Percentiles rank a stretch among this genome's conserved stretches.
Conservation (phyloP, 2,113 vertebrate species). For the Sinocyclocheilus maitianheensis region DNA sequence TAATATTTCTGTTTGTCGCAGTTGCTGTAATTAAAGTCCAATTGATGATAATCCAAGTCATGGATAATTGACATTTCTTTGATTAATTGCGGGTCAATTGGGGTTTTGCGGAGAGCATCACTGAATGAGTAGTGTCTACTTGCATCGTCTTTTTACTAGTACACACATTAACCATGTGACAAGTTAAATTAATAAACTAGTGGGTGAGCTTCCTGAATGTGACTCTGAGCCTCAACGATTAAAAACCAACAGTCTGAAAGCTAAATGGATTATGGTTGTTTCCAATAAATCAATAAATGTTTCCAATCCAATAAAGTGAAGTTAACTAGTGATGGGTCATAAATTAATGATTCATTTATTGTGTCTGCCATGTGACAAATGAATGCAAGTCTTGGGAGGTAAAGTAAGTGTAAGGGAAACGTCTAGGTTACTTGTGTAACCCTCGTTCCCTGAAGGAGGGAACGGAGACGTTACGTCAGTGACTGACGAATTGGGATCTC, state of each 20-base stretch:
- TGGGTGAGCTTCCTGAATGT: background rate
- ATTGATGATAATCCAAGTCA: conserved; percentile 57
- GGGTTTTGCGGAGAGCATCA: conserved; percentile 50
- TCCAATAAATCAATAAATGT: background rate
- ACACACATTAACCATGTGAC: background rate
- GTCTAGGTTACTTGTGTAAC: too few relatives aligned
- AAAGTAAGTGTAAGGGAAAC: too few relatives aligned
- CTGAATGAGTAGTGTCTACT: conserved; percentile 32
- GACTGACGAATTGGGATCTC: too few relatives aligned
- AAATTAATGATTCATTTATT: too few relatives aligned
- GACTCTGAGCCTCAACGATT: background rate
- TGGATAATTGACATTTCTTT: conserved; percentile 68
- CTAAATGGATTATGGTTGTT: background rate
- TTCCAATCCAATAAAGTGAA: too few relatives aligned
- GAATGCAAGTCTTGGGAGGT: too few relatives aligned
- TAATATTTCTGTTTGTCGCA: conserved; percentile 65
- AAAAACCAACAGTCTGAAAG: background rate
- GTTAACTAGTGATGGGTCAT: too few relatives aligned
- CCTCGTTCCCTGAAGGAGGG: too few relatives aligned
- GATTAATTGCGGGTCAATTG: conserved; percentile 63
- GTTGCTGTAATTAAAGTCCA: conserved; percentile 70
- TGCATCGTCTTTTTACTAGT: conserved; percentile 24
- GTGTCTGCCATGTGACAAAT: too few relatives aligned
- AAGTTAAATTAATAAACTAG: conserved; percentile 26
- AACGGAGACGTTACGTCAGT: too few relatives aligned